These are phyloP conservation scores for Syrista parreyssii DNA, from an alignment of 2,888 invertebrate genomes.

Conservation along the genomic window DNA sequence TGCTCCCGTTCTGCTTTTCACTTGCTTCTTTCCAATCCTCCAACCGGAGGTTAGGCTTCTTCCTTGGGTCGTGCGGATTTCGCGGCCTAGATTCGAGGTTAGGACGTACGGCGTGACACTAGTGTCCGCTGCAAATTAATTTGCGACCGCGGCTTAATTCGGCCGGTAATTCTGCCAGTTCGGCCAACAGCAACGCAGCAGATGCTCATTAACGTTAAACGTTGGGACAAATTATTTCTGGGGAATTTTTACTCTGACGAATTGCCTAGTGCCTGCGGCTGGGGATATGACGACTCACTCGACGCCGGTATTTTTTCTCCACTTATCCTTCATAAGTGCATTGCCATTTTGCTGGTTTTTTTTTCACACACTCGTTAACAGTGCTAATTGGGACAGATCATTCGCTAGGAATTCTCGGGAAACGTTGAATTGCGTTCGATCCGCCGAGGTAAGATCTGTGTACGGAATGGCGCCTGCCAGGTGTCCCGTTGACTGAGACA, in stretches of 20 bases:
- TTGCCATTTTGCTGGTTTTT: neutral
- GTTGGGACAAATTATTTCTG: neutral
- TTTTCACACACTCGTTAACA: neutral
- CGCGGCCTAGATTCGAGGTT: neutral
- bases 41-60: no score
- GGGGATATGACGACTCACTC: neutral
- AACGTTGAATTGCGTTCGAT: neutral
- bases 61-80: neutral
- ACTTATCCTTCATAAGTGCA: neutral
- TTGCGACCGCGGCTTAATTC: neutral
- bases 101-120: neutral
- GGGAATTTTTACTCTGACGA: neutral
- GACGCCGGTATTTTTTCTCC: neutral
- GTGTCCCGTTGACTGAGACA: neutral
- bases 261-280: neutral
- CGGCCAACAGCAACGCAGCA: neutral
- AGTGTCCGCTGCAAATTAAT: neutral
- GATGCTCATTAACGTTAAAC: neutral
- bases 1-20: no score
- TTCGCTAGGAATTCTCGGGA: neutral
- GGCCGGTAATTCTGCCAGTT: neutral
- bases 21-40: no score
- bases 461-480: neutral
- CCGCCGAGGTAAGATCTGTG: neutral
- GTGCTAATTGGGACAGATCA: neutral